phyloP scores from a whole-genome alignment of 1,140 invertebrate genomes.

The Mercenaria mercenaria region DNA sequence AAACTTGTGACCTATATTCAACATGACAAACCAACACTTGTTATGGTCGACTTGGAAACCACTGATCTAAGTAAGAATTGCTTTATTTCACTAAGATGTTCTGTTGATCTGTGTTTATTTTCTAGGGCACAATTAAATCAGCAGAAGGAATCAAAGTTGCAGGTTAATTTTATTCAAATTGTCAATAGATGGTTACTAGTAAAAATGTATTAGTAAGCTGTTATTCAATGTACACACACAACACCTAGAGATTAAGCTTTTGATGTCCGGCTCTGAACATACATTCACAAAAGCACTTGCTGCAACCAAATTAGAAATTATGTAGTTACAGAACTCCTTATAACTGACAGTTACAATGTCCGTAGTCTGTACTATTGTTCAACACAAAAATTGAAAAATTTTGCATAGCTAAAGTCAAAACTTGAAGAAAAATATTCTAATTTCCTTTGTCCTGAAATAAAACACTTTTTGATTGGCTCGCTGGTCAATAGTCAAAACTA shows the following conservation, averaged over 20 bases:
- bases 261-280: background rate
- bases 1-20: background rate
- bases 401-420: too few species aligned
- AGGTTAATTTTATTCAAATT: background rate
- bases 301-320: too few species aligned
- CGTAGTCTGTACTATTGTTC: too few species aligned
- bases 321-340: too few species aligned
- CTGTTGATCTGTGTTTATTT: background rate
- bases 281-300: too few species aligned
- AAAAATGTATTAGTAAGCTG: background rate
- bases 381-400: too few species aligned
- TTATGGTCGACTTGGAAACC: constrained; percentile 50
- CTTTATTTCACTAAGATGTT: background rate
- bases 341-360: too few species aligned
- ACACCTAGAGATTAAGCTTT: background rate
- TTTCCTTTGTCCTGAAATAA: too few species aligned
- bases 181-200: background rate
- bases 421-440: too few species aligned
- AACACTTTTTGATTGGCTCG: too few species aligned
- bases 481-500: too few species aligned
- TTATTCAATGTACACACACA: background rate
- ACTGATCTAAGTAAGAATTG: constrained; percentile 40
- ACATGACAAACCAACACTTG: background rate
- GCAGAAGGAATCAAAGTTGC: background rate
- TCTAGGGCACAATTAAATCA: background rate